Evolutionary conservation across 2,797 vertebrate genomes (phyloP).

Genomic region (Sardinella longiceps): DNA sequence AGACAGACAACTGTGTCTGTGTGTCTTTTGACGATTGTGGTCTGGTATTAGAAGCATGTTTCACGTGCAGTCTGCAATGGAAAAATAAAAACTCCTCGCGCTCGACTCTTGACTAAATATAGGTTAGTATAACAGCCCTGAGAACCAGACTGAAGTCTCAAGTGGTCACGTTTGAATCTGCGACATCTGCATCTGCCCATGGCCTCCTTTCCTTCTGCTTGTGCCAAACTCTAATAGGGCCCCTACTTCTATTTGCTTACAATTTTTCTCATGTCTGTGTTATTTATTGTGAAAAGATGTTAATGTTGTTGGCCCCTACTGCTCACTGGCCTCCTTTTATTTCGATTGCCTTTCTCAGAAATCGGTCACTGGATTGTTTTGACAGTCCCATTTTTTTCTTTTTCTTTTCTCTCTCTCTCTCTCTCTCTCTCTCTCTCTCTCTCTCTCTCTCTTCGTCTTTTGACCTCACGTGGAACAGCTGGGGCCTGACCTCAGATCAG

Average conservation of each 20-base stretch:
- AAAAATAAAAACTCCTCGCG: neutral
- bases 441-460: no score
- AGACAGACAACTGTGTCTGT: neutral
- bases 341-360: neutral
- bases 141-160: neutral
- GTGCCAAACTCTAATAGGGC: neutral
- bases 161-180: neutral
- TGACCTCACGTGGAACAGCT: constrained; percentile 2
- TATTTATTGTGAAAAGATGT: neutral
- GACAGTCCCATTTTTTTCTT: neutral
- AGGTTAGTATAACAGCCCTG: constrained; percentile 2
- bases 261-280: constrained; percentile 18
- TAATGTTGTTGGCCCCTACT: neutral
- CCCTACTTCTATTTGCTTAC: constrained; percentile 11
- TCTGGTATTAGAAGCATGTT: neutral
- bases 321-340: neutral
- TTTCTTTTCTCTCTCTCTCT: no score
- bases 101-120: neutral
- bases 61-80: neutral
- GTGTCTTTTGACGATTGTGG: neutral
- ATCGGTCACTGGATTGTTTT: neutral
- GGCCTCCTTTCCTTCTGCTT: neutral
- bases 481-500: neutral
- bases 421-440: no score
- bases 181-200: constrained; percentile 15